Percentiles rank a stretch among this genome's conserved stretches.
phyloP scores from a whole-genome alignment of 2,888 invertebrate genomes.

The Drosophila meridionalis region DNA sequence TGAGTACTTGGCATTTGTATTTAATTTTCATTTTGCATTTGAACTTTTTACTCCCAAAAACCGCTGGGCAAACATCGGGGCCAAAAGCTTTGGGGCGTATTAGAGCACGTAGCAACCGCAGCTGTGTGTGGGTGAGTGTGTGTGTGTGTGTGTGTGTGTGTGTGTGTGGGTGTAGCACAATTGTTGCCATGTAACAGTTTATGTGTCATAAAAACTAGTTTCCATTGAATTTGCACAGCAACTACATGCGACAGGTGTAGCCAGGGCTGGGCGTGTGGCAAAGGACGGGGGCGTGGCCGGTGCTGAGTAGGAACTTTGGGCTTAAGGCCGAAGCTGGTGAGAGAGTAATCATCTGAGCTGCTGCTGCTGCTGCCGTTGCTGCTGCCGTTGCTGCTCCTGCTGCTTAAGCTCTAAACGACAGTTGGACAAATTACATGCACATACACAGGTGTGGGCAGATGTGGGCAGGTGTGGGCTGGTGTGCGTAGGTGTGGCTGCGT shows the following conservation, averaged over 20 bases:
- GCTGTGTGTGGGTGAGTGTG: slow-evolving; percentile 5
- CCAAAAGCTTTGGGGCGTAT: slow-evolving; percentile 60
- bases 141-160: slow-evolving; percentile 6
- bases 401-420: slow-evolving; percentile 58
- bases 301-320: slow-evolving; percentile 22
- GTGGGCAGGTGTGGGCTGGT: background rate
- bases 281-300: background rate
- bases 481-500: background rate
- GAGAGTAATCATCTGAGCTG: slow-evolving; percentile 50
- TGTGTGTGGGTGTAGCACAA: slow-evolving; percentile 34
- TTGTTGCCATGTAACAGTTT: slow-evolving; percentile 69
- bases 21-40: slow-evolving; percentile 81
- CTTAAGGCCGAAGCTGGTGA: slow-evolving; percentile 11
- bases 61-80: slow-evolving; percentile 59
- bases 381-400: slow-evolving; percentile 21
- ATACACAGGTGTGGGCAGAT: background rate
- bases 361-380: slow-evolving; percentile 19
- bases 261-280: background rate
- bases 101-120: slow-evolving; percentile 50
- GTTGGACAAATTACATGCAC: slow-evolving; percentile 65
- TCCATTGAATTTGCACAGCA: slow-evolving; percentile 61
- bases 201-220: slow-evolving; percentile 79
- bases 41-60: slow-evolving; percentile 67
- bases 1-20: slow-evolving; percentile 75
- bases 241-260: slow-evolving; percentile 33